A percentile compares a stretch with the other conserved stretches of the same genome.
These are phyloP conservation scores for Zaprionus gabonicus DNA, from an alignment of 1,140 invertebrate species.

Conservation along the genomic window DNA sequence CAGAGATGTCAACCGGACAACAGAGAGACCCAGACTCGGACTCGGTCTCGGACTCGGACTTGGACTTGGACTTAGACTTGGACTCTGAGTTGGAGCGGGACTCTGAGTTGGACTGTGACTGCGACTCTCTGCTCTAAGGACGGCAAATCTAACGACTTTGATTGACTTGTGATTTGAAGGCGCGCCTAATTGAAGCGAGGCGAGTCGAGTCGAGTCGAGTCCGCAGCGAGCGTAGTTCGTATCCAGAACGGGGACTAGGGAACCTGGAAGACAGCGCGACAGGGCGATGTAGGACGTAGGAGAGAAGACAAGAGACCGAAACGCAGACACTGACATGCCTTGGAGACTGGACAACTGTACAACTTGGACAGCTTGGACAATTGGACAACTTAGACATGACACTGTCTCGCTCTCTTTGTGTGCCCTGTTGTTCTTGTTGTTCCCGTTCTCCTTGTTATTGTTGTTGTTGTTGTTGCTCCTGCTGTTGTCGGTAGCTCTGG, in stretches of 20 bases:
- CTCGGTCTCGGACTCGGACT: slow-evolving; percentile 24
- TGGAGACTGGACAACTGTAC: slow-evolving; percentile 49
- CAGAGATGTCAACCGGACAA: slow-evolving; percentile 69
- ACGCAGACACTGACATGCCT: slow-evolving; percentile 47
- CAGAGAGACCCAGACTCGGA: slow-evolving; percentile 17
- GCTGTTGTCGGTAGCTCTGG: slow-evolving; percentile 61
- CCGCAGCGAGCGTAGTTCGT: slow-evolving; percentile 11
- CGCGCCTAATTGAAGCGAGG: slow-evolving; percentile 79
- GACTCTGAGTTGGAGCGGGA: slow-evolving; percentile 22
- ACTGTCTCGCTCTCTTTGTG: slow-evolving; percentile 26
- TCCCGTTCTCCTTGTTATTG: slow-evolving; percentile 24
- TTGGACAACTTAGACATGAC: slow-evolving; percentile 30
- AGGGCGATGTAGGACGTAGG: not conserved
- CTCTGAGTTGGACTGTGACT: slow-evolving; percentile 29
- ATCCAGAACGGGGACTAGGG: slow-evolving; percentile 29
- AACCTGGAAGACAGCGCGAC: not conserved
- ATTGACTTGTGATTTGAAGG: slow-evolving; percentile 82
- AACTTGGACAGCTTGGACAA: slow-evolving; percentile 4
- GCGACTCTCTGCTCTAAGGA: slow-evolving; percentile 30
- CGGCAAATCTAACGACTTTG: slow-evolving; percentile 80
- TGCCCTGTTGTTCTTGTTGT: slow-evolving; percentile 28
- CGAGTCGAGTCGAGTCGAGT: slow-evolving; percentile 30
- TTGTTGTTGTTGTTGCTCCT: slow-evolving; percentile 12
- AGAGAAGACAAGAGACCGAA: slow-evolving; percentile 15
- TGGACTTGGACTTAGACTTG: slow-evolving; percentile 17